Evolutionary conservation across 2,888 invertebrate species (phyloP).

Genomic region (Masnerella sp.): DNA sequence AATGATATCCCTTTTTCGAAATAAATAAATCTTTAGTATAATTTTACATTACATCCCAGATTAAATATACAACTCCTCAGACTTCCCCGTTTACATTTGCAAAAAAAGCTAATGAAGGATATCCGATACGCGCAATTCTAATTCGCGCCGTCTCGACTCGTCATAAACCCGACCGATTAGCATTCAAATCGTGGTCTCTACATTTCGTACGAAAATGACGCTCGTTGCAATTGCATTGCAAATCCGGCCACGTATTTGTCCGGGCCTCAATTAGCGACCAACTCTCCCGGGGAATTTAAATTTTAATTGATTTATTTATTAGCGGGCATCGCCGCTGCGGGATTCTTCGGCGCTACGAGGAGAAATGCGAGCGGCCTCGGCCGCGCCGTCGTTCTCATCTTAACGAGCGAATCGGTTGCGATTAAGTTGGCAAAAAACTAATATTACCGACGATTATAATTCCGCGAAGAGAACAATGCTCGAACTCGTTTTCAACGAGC

Average conservation of each 20-base stretch:
- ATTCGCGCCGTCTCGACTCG: constrained; percentile 42
- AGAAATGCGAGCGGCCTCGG: constrained; percentile 68
- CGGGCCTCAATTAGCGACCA: constrained; percentile 70
- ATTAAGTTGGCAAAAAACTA: constrained; percentile 69
- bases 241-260: constrained; percentile 69
- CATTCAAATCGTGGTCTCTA: constrained; percentile 62
- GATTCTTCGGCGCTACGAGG: constrained; percentile 70
- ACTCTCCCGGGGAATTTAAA: constrained; percentile 69
- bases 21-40: too few species aligned
- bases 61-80: too few species aligned
- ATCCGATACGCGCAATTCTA: constrained; percentile 25
- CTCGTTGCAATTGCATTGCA: constrained; percentile 65
- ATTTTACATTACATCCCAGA: too few species aligned
- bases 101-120: constrained; percentile 40
- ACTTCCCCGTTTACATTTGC: background rate
- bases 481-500: constrained; percentile 61
- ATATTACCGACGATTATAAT: constrained; percentile 69
- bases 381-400: constrained; percentile 62
- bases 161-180: constrained; percentile 59
- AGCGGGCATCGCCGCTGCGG: constrained; percentile 62
- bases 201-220: constrained; percentile 55
- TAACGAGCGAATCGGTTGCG: constrained; percentile 68
- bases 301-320: constrained; percentile 73
- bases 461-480: constrained; percentile 66
- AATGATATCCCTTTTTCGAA: too few species aligned